Base-by-base conservation (phyloP, 1,140 invertebrate species). In the Trichomalopsis sarcophagae region DNA sequence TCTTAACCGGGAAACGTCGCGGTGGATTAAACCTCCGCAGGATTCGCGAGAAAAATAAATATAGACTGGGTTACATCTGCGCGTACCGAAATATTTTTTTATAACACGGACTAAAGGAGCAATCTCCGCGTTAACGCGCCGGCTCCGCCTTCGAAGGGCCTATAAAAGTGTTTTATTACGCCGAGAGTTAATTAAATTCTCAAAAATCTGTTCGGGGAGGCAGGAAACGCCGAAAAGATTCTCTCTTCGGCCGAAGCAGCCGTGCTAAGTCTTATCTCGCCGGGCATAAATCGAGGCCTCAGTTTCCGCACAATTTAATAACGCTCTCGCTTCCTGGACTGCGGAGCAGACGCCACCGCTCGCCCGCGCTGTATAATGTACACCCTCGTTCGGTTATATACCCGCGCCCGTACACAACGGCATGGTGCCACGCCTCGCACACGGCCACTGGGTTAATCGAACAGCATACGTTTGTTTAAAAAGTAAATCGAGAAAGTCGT, bases 261-360 rank as follows among this genome's bases (percentile, higher is more conserved):
- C 14, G 71, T 21, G 27, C 76, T 30, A 36, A 77, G 75, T 44
- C 81, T 82, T 86, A 87, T 86, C 84, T 86, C 62, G 36, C 71
- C 71, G 44, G 68, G 71, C 82, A 88, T 88, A 86, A 88, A 88
- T 88, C 86, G 87, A 82, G 80, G 82, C 82, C 80, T 86, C 76
- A 81, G 86, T 88, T 88, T 88, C 84, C 86, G 78, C 86, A 27
- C 84, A 87, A 88, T 88, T 88, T 88, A 88, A 86, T 87, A 86
- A 87, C 66, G 55, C 83, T 84, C 40, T 62, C 44, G 68, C 79
- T 82, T 86, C 36, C 84, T 69, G 55, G 17, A 62, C 21, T 9
- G 6, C 17, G 76, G n/a, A 55, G 73, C 80, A 82, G 81, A 36
- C 50, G 30, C 27, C 50, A 79, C 6, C 21, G 10, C 21, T 50